Percentiles rank a stretch among this genome's conserved stretches.
phyloP scores from a whole-genome alignment of 37 sponge, comb jelly and placozoan genomes.

The Halichondria panicea region DNA sequence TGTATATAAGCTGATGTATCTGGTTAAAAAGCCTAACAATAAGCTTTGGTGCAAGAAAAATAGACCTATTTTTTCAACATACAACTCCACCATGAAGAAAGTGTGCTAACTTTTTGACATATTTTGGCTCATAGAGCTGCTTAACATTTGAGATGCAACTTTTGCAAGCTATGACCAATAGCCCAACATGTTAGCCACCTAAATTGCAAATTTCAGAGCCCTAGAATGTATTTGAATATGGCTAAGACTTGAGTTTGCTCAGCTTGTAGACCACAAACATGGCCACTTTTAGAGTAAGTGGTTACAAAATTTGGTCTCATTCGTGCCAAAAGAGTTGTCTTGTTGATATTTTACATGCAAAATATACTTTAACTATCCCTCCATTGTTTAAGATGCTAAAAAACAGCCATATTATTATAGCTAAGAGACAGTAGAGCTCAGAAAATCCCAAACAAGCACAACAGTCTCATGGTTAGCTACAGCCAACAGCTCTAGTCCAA shows the following conservation, averaged over 20 bases:
- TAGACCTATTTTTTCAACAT: neutral
- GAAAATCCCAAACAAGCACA: conserved; percentile 49
- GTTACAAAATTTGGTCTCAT: neutral
- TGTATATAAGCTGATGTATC: neutral
- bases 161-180: no score
- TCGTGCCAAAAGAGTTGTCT: neutral
- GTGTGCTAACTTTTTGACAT: conserved; percentile 32
- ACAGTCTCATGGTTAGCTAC: neutral
- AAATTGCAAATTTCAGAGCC: conserved; percentile 2
- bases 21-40: conserved; percentile 2
- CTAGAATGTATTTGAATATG: neutral
- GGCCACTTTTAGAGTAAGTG: conserved; percentile 4
- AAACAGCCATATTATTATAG: neutral
- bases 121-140: neutral
- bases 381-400: neutral
- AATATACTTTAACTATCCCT: conserved; percentile 3
- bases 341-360: neutral
- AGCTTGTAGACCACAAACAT: neutral
- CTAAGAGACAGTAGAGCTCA: conserved; percentile 9
- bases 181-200: neutral
- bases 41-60: neutral
- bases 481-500: neutral
- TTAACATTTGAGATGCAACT: no score
- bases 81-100: neutral
- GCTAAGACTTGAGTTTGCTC: neutral